Evolutionary conservation across 92 coral and sea anemone species (phyloP), one percentile per base, ranked within the genome.

Genomic region (Micromussa lordhowensis): DNA sequence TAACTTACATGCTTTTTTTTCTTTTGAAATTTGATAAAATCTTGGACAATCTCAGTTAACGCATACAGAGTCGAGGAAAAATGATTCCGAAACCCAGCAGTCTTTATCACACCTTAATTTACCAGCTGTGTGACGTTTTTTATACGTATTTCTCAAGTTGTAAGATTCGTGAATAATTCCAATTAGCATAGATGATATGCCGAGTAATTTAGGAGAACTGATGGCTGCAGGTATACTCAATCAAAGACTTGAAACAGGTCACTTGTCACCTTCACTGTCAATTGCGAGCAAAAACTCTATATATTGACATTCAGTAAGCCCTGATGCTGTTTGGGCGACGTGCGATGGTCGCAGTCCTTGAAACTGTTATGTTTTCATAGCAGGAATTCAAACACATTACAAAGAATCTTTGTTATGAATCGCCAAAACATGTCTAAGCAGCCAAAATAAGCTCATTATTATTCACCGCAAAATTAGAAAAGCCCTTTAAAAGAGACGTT

Each of bases 351-450:
- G 82, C 85, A 28, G 63, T 44, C 38, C 36, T 36, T 10, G 35
- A 32, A 19, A 64, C 40, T 80, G 72, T 36, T 17, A 73, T 58
- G 70, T 80, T 66, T 82, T 82, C 85, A 44, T 44, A 48, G 85
- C 58, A 26, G 85, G 85, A 82, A 66, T 64, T 19, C 59, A 13
- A 61, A 68, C 63, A 82, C 70, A 82, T 49, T 66, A 29, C 30
- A 82, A 82, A 48, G 12, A 51, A 9, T 51, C 77, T 70, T 70
- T 68, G 78, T 68, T 82, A 4, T 28, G 29, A 16, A 38, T 29
- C 78, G 86, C 35, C 57, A 81, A n/a, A 81, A 63, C 38, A 81
- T 3, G 0, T 5, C 86, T 11, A 18, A 29, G 28, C 58, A 69
- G 35, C 78, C 86, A 82, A 48, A 68, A 69, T 69, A 82, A 49